Percentiles rank a stretch among this genome's conserved stretches.
Evolutionary conservation across 1,140 invertebrate species (phyloP).

Genomic region (Drosophila tsacasi): DNA sequence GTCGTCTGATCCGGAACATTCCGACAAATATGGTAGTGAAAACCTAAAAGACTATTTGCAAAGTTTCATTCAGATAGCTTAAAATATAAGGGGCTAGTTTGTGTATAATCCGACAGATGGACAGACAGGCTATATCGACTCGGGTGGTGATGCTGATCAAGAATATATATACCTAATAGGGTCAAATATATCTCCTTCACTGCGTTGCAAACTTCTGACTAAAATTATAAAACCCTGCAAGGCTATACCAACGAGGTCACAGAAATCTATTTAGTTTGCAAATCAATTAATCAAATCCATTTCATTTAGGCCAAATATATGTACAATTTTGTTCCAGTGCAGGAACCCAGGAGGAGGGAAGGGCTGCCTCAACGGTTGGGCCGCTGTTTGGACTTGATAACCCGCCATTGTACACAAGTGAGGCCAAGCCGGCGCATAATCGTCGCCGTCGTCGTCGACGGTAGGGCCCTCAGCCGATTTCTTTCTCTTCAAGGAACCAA

Average conservation of each 20-base stretch:
- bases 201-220: no score
- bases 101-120: no score
- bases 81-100: no score
- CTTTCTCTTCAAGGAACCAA: constrained; percentile 21
- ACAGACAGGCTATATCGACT: no score
- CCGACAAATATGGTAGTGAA: no score
- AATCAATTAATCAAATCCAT: background rate
- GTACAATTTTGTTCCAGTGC: constrained; percentile 12
- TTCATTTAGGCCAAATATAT: background rate
- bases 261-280: background rate
- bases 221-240: no score
- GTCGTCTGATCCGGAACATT: no score
- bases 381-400: constrained; percentile 77
- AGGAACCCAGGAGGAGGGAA: background rate
- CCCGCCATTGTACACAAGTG: constrained; percentile 80
- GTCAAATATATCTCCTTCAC: no score
- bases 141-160: no score
- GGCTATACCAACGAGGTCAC: background rate
- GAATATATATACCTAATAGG: no score
- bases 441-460: constrained; percentile 54
- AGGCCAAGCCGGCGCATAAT: constrained; percentile 76
- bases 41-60: no score
- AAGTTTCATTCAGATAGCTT: no score
- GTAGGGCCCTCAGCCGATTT: constrained; percentile 42
- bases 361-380: constrained; percentile 31